Evolutionary conservation across 1,140 invertebrate species (phyloP).

Genomic region (Drosophila persimilis): DNA sequence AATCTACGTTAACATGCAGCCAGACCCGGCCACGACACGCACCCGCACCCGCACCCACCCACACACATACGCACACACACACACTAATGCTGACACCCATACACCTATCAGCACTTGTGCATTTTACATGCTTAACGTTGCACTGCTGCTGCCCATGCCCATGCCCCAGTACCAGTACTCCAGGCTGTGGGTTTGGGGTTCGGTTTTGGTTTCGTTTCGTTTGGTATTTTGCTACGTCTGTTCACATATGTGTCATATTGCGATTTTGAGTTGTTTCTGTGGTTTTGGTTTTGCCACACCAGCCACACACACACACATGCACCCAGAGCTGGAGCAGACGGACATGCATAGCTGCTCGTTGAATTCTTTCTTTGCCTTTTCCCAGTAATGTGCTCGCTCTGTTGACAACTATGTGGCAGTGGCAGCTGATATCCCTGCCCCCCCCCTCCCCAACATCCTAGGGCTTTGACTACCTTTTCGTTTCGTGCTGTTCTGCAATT

Average conservation of each 20-base stretch:
- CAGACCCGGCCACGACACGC: conserved; percentile 10
- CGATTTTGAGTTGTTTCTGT: conserved; percentile 77
- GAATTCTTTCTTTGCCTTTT: conserved; percentile 1
- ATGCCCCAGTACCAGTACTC: conserved; percentile 7
- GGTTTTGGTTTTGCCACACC: conserved; percentile 53
- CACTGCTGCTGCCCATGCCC: conserved; percentile 46
- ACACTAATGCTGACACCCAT: background rate
- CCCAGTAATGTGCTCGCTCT: conserved; percentile 49
- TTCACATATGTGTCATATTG: conserved; percentile 78
- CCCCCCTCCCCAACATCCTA: background rate
- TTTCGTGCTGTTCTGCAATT: conserved; percentile 11
- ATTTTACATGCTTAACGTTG: conserved; percentile 74
- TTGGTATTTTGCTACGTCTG: conserved; percentile 67
- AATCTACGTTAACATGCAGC: conserved; percentile 64
- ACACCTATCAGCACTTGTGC: conserved; percentile 67
- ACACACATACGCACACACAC: background rate
- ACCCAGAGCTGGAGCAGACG: background rate
- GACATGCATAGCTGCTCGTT: conserved; percentile 11
- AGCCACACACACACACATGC: conserved; percentile 5
- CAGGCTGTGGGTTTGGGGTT: conserved; percentile 18
- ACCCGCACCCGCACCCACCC: background rate
- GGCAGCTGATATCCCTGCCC: background rate
- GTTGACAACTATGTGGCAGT: conserved; percentile 48
- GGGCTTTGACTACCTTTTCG: background rate
- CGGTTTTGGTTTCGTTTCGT: conserved; percentile 26